Percentiles rank a stretch among this genome's conserved stretches.
phyloP scores from a whole-genome alignment of 1,140 invertebrate genomes.

The Drosophila grimshawi region DNA sequence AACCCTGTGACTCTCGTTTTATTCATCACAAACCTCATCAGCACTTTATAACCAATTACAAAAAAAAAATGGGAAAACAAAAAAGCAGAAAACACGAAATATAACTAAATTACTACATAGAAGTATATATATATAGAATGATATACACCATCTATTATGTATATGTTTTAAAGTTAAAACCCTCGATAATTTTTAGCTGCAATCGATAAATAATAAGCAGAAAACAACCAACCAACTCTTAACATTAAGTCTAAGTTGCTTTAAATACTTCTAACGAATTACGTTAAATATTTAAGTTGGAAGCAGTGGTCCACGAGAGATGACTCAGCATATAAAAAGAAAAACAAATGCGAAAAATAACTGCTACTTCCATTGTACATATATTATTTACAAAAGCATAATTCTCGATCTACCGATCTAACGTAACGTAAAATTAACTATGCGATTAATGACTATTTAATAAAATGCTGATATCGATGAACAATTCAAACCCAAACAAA shows the following conservation, averaged over 20 bases:
- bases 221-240: slow-evolving; percentile 39
- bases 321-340: slow-evolving; percentile 14
- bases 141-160: slow-evolving; percentile 30
- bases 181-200: slow-evolving; percentile 47
- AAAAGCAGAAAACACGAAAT: background rate
- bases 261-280: slow-evolving; percentile 58
- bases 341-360: background rate
- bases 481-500: slow-evolving; percentile 15
- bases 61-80: background rate
- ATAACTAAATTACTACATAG: slow-evolving; percentile 16
- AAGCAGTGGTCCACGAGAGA: slow-evolving; percentile 5
- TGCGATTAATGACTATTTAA: slow-evolving; percentile 34
- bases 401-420: slow-evolving; percentile 45
- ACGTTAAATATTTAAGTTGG: slow-evolving; percentile 53
- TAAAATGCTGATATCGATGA: slow-evolving; percentile 11
- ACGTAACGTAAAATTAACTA: slow-evolving; percentile 35
- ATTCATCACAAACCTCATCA: slow-evolving; percentile 39
- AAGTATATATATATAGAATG: slow-evolving; percentile 18
- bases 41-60: slow-evolving; percentile 46
- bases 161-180: slow-evolving; percentile 36
- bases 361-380: slow-evolving; percentile 43
- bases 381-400: slow-evolving; percentile 41
- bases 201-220: slow-evolving; percentile 37
- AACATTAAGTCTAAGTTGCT: slow-evolving; percentile 62
- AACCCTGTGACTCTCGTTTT: slow-evolving; percentile 31